Evolutionary conservation across 2,888 invertebrate species (phyloP).

Genomic region (Axea sp.): DNA sequence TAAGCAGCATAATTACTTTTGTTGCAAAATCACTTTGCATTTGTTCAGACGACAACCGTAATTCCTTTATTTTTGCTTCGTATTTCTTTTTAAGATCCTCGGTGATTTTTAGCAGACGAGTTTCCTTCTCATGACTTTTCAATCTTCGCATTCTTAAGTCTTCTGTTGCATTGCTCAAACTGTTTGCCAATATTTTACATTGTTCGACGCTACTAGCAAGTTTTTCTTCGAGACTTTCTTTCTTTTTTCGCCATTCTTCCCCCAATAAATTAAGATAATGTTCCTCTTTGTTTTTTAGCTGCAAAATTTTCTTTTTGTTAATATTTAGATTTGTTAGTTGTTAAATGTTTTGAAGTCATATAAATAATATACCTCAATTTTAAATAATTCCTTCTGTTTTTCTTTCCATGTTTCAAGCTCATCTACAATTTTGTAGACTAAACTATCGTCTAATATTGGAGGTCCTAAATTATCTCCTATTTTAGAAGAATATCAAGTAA

Average conservation of each 20-base stretch:
- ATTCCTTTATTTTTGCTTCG: slow-evolving; percentile 81
- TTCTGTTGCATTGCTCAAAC: slow-evolving; percentile 83
- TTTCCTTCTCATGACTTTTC: slow-evolving; percentile 81
- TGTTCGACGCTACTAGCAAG: slow-evolving; percentile 82
- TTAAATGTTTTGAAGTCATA: too few relatives aligned
- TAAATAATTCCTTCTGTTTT: slow-evolving; percentile 83
- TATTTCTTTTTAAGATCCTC: slow-evolving; percentile 83
- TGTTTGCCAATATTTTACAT: slow-evolving; percentile 82
- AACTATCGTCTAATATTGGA: slow-evolving; percentile 73
- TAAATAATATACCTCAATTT: slow-evolving; percentile 83
- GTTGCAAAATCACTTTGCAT: slow-evolving; percentile 83
- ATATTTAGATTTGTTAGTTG: slow-evolving; percentile 18
- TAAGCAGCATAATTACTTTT: slow-evolving; percentile 78
- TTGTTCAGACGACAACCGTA: slow-evolving; percentile 82
- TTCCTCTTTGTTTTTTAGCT: slow-evolving; percentile 83
- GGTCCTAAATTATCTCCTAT: slow-evolving; percentile 73
- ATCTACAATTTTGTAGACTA: slow-evolving; percentile 82
- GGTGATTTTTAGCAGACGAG: slow-evolving; percentile 81
- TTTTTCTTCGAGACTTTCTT: slow-evolving; percentile 81
- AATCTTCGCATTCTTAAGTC: slow-evolving; percentile 81
- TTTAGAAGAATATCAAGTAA: too few relatives aligned
- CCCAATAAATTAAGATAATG: slow-evolving; percentile 80
- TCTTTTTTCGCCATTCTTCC: slow-evolving; percentile 82
- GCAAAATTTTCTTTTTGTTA: background rate
- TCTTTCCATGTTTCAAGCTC: slow-evolving; percentile 88